Percentiles rank a stretch among this genome's conserved stretches.
phyloP scores from a whole-genome alignment of 2,797 vertebrate species.

The Setipinna tenuifilis region DNA sequence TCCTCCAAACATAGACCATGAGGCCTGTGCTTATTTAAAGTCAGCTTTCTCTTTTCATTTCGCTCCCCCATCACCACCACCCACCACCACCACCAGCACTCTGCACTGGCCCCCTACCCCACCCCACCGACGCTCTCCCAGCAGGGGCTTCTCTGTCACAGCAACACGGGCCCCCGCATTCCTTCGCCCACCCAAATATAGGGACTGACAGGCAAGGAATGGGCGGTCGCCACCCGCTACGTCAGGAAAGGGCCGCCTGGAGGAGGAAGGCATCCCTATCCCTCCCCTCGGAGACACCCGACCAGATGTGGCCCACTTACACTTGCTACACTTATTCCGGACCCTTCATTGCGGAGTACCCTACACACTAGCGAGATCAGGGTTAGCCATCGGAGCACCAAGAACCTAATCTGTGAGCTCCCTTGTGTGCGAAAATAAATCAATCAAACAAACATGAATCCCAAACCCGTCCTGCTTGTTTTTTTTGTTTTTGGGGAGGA shows the following conservation, averaged over 20 bases:
- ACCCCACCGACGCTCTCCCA: background rate
- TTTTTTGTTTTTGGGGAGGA: background rate
- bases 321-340: background rate
- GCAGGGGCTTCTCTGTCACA: background rate
- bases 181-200: conserved; percentile 20
- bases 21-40: conserved; percentile 20
- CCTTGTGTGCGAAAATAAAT: too few species aligned
- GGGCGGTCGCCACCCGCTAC: background rate
- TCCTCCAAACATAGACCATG: conserved; percentile 26
- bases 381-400: too few species aligned
- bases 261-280: background rate
- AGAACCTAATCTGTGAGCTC: too few species aligned
- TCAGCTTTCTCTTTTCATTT: conserved; percentile 22
- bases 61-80: background rate
- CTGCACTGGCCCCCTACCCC: background rate
- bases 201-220: conserved; percentile 12
- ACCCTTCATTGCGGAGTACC: too few species aligned
- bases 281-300: background rate
- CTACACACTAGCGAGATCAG: too few species aligned
- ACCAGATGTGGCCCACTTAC: background rate
- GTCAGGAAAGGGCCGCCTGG: background rate
- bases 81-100: background rate
- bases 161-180: conserved; percentile 3
- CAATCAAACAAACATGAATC: background rate
- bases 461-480: background rate